Conservation (phyloP, 2,113 vertebrate genomes). For the Penelope pileata region DNA sequence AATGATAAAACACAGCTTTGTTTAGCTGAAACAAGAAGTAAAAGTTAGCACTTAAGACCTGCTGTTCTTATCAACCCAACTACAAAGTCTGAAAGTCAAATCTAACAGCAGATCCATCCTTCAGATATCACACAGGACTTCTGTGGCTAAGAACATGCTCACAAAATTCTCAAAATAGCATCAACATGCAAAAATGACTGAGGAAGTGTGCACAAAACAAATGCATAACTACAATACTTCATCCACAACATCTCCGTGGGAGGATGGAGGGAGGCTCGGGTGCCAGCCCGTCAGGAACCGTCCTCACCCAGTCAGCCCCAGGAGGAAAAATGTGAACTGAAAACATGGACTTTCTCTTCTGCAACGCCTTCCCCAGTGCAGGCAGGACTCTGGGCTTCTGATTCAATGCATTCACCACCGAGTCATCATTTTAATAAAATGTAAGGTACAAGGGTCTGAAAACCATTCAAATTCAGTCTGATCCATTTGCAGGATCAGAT, state of each 20-base stretch:
- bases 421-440: background rate
- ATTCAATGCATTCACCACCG: background rate
- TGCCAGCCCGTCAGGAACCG: no score
- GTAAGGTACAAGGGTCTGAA: background rate
- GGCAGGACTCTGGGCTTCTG: background rate
- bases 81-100: background rate
- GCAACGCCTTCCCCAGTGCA: background rate
- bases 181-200: background rate
- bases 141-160: background rate
- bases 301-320: background rate
- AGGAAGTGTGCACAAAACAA: background rate
- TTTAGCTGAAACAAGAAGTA: background rate
- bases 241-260: no score
- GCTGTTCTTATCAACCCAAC: background rate
- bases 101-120: background rate
- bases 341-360: background rate
- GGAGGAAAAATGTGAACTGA: background rate
- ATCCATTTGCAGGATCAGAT: background rate
- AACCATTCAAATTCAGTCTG: background rate
- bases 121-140: background rate
- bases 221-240: background rate
- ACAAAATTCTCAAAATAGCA: background rate
- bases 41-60: background rate
- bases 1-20: background rate
- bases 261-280: no score